phyloP scores from a whole-genome alignment of 1,140 invertebrate genomes.

The Diachasma alloeum region DNA sequence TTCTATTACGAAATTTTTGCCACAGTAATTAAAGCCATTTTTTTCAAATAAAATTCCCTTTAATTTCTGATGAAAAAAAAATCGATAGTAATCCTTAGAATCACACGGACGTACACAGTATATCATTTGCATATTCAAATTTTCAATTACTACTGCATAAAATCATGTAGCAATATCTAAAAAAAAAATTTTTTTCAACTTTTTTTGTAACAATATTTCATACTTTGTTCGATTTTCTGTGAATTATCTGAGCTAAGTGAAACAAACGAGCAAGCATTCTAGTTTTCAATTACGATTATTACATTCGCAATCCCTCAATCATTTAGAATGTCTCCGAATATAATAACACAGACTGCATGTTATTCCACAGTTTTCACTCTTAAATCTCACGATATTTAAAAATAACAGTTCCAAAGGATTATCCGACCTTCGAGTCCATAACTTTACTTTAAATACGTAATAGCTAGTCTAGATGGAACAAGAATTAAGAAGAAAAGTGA shows the following conservation, averaged over 20 bases:
- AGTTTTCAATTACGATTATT: not conserved
- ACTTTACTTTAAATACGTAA: not conserved
- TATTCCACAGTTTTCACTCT: not conserved
- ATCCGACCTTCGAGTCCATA: not conserved
- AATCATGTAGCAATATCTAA: slow-evolving; percentile 3
- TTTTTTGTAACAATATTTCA: not conserved
- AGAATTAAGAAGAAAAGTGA: not conserved
- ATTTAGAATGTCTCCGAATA: not conserved
- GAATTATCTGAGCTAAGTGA: not conserved
- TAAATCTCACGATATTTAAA: not conserved
- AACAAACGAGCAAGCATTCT: not conserved
- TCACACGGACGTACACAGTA: not conserved
- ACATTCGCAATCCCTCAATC: not conserved
- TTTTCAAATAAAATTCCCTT: not conserved
- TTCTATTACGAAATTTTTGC: not conserved
- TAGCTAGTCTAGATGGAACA: not conserved
- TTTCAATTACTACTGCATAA: not conserved
- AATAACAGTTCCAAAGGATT: not conserved
- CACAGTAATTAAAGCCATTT: not conserved
- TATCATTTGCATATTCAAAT: slow-evolving; percentile 2
- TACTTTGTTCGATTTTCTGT: not conserved
- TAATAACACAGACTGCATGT: not conserved
- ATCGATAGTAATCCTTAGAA: not conserved
- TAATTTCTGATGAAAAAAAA: not conserved
- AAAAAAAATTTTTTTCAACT: not conserved